A percentile compares a stretch with the other conserved stretches of the same genome.
Conservation (phyloP, 2,113 vertebrate genomes). For the Equus przewalskii region DNA sequence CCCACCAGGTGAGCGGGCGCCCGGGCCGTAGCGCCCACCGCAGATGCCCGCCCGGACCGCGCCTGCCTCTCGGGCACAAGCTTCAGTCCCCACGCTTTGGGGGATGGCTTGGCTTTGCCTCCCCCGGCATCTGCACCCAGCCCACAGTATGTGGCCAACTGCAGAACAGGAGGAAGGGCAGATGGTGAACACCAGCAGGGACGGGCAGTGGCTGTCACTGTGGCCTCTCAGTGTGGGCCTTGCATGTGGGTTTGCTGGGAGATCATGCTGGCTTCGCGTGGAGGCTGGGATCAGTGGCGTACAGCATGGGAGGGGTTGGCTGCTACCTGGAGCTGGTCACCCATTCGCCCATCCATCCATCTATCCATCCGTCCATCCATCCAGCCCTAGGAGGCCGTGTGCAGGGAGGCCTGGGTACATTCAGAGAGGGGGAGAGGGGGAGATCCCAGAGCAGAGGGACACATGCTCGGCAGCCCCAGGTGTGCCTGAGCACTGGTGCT, state of each 20-base stretch:
- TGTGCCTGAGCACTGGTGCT: neutral
- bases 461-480: neutral
- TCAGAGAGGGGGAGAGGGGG: neutral
- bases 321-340: neutral
- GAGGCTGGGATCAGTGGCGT: neutral
- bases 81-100: neutral
- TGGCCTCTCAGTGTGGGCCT: accelerated
- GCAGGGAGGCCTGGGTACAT: neutral
- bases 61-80: neutral
- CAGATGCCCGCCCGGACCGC: neutral
- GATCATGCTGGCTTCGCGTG: neutral
- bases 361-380: neutral
- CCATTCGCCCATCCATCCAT: neutral
- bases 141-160: neutral
- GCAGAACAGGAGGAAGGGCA: neutral
- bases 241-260: neutral
- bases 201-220: neutral
- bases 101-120: neutral
- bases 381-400: neutral
- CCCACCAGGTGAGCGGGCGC: slow-evolving; percentile 94
- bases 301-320: neutral
- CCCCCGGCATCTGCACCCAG: neutral
- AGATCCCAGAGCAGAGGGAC: neutral
- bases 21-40: neutral
- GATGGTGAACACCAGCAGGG: neutral